Evolutionary conservation across 2,113 vertebrate species (phyloP).

Genomic region (Leptodactylus fuscus): DNA sequence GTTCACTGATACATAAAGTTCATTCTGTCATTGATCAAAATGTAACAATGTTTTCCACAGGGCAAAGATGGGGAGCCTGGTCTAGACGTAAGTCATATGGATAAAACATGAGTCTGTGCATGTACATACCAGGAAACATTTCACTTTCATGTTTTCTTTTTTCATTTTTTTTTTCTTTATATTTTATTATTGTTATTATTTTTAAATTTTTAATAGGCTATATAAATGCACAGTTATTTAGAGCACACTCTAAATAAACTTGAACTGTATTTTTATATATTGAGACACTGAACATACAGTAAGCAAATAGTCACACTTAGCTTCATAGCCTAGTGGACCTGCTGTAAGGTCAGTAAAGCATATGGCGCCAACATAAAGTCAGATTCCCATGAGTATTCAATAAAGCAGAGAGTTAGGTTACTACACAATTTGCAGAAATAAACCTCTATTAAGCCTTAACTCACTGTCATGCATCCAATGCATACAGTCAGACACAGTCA

Average conservation of each 20-base stretch:
- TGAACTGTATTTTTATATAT: background rate
- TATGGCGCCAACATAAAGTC: background rate
- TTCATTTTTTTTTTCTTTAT: background rate
- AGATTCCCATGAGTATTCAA: background rate
- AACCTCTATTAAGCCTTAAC: background rate
- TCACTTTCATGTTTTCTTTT: slow-evolving; percentile 42
- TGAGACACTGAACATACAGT: background rate
- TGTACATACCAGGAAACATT: slow-evolving; percentile 33
- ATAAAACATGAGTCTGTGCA: slow-evolving; percentile 11
- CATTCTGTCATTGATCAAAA: background rate
- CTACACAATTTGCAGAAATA: background rate
- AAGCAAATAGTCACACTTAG: background rate
- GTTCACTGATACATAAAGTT: too few species aligned
- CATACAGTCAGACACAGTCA: slow-evolving; percentile 59
- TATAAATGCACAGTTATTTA: background rate
- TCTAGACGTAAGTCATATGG: slow-evolving; percentile 88
- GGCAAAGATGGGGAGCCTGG: slow-evolving; percentile 95
- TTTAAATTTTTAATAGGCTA: background rate
- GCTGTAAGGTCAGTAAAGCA: background rate
- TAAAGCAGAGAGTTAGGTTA: background rate
- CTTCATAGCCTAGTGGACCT: background rate
- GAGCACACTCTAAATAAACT: background rate
- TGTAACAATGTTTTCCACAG: slow-evolving; percentile 79
- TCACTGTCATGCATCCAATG: background rate
- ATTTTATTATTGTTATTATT: background rate